Evolutionary conservation across 2,888 invertebrate genomes (phyloP), one percentile per base, ranked within the genome.

Genomic region (Onchidella celtica): DNA sequence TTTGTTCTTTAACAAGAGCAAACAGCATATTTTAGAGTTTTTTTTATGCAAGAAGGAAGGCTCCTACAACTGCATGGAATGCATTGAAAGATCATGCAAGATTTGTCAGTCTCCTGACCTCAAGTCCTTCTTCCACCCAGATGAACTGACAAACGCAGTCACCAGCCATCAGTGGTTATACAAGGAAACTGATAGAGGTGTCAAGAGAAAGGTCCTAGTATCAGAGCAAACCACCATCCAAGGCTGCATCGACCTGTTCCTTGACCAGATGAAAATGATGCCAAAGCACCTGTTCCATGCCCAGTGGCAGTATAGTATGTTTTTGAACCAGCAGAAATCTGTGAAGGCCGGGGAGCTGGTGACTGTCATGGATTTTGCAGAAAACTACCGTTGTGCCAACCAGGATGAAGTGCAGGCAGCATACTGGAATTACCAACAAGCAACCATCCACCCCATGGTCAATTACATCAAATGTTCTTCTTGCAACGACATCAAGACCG

Each of bases 381-480:
- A 61, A 27, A 61, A 61, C 61, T 61, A 24, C 11, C 6, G 24
- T 27, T 61, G 61, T 27, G 4, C 27, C 27, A 24, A 61, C 27
- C 61, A 61, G 4, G 27, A 61, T 61, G 61, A 61, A 27, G n/a
- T n/a, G 24, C 61, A 61, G 61, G 17, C 14, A 11, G 55, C 55
- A 11, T 17, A 55, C 21, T 55, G 55, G n/a, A 21, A 61, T n/a
- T 27, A 61, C 61, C 61, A 61, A n/a, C 61, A 61, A 27, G 61
- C 61, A 61, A 61, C n/a, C 27, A 61, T 61, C n/a, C 61, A 61
- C 61, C 61, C 61, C 61, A 61, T 27, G 27, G 61, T 61, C 27
- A 27, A 24, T 27, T 61, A 61, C 61, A 4, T 24, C 61, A 61
- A n/a, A 61, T 61, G 61, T 61, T 21, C 24, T 27, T 6, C n/a